Evolutionary conservation across 2,888 invertebrate genomes (phyloP), one percentile per base, ranked within the genome.

Genomic region (Megastigmus dorsalis): DNA sequence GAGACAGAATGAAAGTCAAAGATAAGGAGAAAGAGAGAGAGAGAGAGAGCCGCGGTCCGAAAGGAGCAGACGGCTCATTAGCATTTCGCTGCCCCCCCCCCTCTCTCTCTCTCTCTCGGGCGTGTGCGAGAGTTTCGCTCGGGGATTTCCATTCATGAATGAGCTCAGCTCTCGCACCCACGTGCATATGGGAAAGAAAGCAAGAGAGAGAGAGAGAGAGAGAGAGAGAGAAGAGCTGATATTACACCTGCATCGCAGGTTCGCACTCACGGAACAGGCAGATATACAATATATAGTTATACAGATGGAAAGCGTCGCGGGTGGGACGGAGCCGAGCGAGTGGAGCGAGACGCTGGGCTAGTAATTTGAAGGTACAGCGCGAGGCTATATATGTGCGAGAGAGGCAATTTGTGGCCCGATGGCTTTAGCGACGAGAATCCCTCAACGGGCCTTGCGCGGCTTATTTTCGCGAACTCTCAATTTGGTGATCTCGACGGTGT

Each of bases 61-160:
- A 28, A 60, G 41, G 30, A 13, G 41, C 76, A 79, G 76, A 76
- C 74, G 78, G 57, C 82, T 84, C 82, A 83, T 85, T 84, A 84
- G 81, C 80, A 85, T 84, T n/a, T 84, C 80, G 77, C 73, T 67
- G 79, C 81, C 79, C 30, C 41, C 50, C 55, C 57, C 28, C 18
- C 33, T 15, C 26, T 5, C 26, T 1, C 18, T 80, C n/a, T n/a
- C n/a, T n/a, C n/a, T n/a, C n/a, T n/a, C n/a, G n/a, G n/a, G n/a
- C n/a, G n/a, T n/a, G n/a, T n/a, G n/a, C n/a, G n/a, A n/a, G n/a
- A n/a, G n/a, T n/a, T 80, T 82, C 68, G 82, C 84, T 81, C 72
- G 76, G 75, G 80, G 84, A n/a, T 83, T 79, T 76, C 80, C 78
- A 79, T 80, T 81, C 80, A 80, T 82, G 83, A 85, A 84, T 84